Conservation (phyloP, 2,797 vertebrate genomes). For the Jordanella pulchra region DNA sequence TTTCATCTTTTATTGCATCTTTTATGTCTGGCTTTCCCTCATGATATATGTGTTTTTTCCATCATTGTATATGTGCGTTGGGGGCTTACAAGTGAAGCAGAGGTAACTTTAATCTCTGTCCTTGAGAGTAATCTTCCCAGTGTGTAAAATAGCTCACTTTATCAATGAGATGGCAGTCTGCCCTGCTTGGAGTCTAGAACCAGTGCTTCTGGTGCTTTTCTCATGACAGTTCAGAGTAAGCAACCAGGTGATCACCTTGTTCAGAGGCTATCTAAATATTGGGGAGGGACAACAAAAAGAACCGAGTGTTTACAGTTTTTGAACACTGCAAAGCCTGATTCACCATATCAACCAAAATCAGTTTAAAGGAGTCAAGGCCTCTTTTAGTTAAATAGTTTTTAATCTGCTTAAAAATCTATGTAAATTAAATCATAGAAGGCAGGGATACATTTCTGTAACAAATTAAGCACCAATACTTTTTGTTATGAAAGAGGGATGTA, state of each 20-base stretch:
- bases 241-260: slow-evolving; percentile 66
- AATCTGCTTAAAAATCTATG: neutral
- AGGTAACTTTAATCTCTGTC: slow-evolving; percentile 80
- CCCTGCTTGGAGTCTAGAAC: slow-evolving; percentile 73
- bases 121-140: slow-evolving; percentile 82
- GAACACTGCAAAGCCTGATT: slow-evolving; percentile 18
- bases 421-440: neutral
- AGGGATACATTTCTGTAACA: neutral
- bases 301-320: slow-evolving; percentile 42
- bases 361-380: slow-evolving; percentile 25
- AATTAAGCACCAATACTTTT: neutral
- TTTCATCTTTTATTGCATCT: slow-evolving; percentile 3
- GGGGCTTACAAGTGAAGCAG: slow-evolving; percentile 61
- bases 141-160: slow-evolving; percentile 81
- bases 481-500: neutral
- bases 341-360: slow-evolving; percentile 28
- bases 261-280: slow-evolving; percentile 43
- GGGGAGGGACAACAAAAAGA: slow-evolving; percentile 49
- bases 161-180: slow-evolving; percentile 79
- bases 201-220: slow-evolving; percentile 60
- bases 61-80: slow-evolving; percentile 27
- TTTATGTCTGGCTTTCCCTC: slow-evolving; percentile 6
- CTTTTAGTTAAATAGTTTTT: slow-evolving; percentile 2
- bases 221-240: slow-evolving; percentile 63
- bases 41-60: slow-evolving; percentile 15